Percentiles rank a stretch among this genome's conserved stretches.
Evolutionary conservation across 2,888 invertebrate species (phyloP).

Genomic region (Drosophila longiperda): DNA sequence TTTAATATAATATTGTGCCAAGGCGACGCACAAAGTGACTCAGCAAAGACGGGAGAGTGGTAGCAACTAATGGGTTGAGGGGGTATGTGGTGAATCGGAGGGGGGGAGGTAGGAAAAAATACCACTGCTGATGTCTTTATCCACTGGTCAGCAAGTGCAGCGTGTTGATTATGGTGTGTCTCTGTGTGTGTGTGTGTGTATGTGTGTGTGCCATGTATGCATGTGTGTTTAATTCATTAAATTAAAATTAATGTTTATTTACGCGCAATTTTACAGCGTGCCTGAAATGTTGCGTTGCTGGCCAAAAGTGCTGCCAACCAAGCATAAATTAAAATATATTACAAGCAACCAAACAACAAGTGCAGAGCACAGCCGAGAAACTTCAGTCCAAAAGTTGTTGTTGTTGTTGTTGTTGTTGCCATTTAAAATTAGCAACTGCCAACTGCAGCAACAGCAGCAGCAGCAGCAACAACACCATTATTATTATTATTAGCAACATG

Average conservation of each 20-base stretch:
- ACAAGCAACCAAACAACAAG: slow-evolving; percentile 40
- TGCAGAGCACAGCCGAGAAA: slow-evolving; percentile 29
- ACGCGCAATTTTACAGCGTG: slow-evolving; percentile 74
- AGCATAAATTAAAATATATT: slow-evolving; percentile 80
- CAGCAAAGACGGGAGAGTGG: slow-evolving; percentile 31
- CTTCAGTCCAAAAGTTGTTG: slow-evolving; percentile 51
- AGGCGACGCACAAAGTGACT: slow-evolving; percentile 62
- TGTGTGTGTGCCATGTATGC: slow-evolving; percentile 25
- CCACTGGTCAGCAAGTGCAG: slow-evolving; percentile 20
- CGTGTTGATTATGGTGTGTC: slow-evolving; percentile 21
- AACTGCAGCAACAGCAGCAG: slow-evolving; percentile 28
- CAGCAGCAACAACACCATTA: slow-evolving; percentile 37
- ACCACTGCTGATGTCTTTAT: slow-evolving; percentile 54
- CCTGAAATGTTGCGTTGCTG: slow-evolving; percentile 63
- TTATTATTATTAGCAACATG: slow-evolving; percentile 54
- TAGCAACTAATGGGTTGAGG: not conserved
- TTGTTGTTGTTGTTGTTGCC: slow-evolving; percentile 59
- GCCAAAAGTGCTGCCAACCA: slow-evolving; percentile 76
- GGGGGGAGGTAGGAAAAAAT: slow-evolving; percentile 16
- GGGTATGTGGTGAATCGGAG: not conserved
- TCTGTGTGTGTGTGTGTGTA: not conserved
- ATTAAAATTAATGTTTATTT: slow-evolving; percentile 79
- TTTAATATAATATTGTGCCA: slow-evolving; percentile 74
- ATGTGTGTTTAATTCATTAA: slow-evolving; percentile 73
- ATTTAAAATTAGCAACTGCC: slow-evolving; percentile 73